phyloP scores from a whole-genome alignment of 1,140 invertebrate genomes.

The Bombus soroeensis region DNA sequence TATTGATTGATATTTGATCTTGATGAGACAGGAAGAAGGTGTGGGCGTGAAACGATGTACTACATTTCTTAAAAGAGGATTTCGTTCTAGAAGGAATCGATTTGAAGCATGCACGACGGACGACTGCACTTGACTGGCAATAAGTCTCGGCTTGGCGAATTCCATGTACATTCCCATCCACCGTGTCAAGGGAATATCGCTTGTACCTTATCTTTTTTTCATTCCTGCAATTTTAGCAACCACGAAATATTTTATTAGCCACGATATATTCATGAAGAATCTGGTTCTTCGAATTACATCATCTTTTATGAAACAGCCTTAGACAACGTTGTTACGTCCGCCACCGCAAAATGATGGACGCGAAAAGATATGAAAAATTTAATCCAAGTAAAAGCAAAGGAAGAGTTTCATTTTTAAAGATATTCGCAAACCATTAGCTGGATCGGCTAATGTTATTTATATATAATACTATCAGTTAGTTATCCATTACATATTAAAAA shows the following conservation, averaged over 20 bases:
- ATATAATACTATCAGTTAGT: too few species aligned
- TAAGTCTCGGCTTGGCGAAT: constrained; percentile 1
- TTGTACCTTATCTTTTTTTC: background rate
- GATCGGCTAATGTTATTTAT: background rate
- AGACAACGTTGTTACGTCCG: background rate
- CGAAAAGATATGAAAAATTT: background rate
- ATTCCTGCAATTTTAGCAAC: background rate
- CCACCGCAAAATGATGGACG: background rate
- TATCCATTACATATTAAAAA: background rate
- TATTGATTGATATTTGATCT: background rate
- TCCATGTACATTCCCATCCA: background rate
- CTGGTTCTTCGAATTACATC: background rate
- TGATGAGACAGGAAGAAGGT: background rate
- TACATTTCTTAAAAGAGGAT: background rate
- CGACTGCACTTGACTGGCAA: constrained; percentile 3
- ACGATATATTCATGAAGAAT: background rate
- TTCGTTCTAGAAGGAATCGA: background rate
- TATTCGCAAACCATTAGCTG: background rate
- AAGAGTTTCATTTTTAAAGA: background rate
- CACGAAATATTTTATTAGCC: background rate
- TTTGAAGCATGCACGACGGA: background rate
- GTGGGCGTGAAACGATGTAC: background rate
- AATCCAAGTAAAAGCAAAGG: background rate
- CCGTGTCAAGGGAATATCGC: background rate
- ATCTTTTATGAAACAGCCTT: background rate